These are phyloP conservation scores for Batillaria attramentaria DNA, from an alignment of 1,140 invertebrate species.

Conservation along the genomic window DNA sequence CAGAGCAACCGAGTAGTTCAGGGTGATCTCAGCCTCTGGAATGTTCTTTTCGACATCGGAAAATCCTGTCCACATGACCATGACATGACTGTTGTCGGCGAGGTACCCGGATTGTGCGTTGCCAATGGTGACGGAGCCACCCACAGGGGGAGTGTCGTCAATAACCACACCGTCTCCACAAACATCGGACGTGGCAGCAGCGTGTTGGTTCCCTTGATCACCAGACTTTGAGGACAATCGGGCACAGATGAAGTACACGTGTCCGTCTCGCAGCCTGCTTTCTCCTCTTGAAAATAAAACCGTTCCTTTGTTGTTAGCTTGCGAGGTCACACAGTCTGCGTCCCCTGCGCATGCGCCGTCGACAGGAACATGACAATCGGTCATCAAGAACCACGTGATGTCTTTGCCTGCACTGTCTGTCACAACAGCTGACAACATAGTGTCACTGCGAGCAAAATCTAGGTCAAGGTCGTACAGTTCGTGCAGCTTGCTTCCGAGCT, in stretches of 20 bases:
- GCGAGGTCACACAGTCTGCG: conserved; percentile 1
- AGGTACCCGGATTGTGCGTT: conserved; percentile 38
- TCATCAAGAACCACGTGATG: conserved; percentile 44
- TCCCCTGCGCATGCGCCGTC: neutral
- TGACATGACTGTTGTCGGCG: conserved; percentile 12
- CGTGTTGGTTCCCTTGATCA: neutral
- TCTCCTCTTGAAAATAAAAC: neutral
- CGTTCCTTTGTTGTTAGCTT: neutral
- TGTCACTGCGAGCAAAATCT: conserved; percentile 25
- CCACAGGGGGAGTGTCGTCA: conserved; percentile 39
- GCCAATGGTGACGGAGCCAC: conserved; percentile 38
- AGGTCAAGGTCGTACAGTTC: conserved; percentile 34
- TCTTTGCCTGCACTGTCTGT: neutral
- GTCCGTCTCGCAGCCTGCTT: neutral
- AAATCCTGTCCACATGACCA: conserved; percentile 45
- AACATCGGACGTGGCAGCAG: neutral
- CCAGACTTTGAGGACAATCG: neutral
- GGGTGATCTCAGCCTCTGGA: neutral
- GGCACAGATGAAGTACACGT: conserved; percentile 12
- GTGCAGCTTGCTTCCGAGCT: conserved; percentile 32
- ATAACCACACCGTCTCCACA: conserved; percentile 52
- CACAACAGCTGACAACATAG: conserved; percentile 29
- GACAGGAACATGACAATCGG: conserved; percentile 1
- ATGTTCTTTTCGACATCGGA: conserved; percentile 28
- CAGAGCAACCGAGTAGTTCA: conserved; percentile 22